Percentiles rank a stretch among this genome's conserved stretches.
phyloP scores from a whole-genome alignment of 2,797 vertebrate genomes.

The Sebastes melanostomus region DNA sequence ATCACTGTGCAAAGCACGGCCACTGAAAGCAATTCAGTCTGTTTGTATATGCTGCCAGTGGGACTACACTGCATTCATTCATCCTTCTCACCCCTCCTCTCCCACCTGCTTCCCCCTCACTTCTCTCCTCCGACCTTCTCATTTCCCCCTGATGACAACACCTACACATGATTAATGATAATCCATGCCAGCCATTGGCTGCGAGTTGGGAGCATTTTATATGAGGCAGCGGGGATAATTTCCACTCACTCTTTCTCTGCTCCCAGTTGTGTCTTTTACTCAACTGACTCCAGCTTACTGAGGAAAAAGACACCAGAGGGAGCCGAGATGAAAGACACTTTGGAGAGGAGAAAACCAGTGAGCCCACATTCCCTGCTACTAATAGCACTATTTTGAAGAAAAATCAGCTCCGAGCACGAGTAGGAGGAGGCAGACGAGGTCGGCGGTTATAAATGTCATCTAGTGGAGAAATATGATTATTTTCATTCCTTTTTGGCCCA shows the following conservation, averaged over 20 bases:
- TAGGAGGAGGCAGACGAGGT: conserved; percentile 60
- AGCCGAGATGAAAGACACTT: conserved; percentile 73
- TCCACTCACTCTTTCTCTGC: conserved; percentile 44
- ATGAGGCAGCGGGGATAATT: conserved; percentile 44
- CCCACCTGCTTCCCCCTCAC: conserved; percentile 63
- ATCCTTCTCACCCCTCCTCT: conserved; percentile 50
- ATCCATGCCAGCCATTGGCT: conserved; percentile 50
- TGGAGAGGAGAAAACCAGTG: conserved; percentile 60
- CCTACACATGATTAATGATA: conserved; percentile 66
- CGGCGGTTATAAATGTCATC: conserved; percentile 56
- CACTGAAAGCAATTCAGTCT: conserved; percentile 60
- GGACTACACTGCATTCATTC: conserved; percentile 72
- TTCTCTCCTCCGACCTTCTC: conserved; percentile 38
- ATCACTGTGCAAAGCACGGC: conserved; percentile 65
- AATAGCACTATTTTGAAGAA: conserved; percentile 69
- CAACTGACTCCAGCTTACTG: conserved; percentile 66
- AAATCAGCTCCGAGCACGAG: conserved; percentile 60
- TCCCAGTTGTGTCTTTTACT: conserved; percentile 73
- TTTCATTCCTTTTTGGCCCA: conserved; percentile 54
- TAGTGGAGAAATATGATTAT: conserved; percentile 38
- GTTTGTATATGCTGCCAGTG: conserved; percentile 58
- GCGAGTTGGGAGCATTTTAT: conserved; percentile 47
- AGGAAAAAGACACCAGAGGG: conserved; percentile 73
- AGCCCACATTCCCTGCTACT: conserved; percentile 65
- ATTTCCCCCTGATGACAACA: conserved; percentile 49